Conservation (phyloP, 2,888 invertebrate genomes). For the Dryobotodes eremita region DNA sequence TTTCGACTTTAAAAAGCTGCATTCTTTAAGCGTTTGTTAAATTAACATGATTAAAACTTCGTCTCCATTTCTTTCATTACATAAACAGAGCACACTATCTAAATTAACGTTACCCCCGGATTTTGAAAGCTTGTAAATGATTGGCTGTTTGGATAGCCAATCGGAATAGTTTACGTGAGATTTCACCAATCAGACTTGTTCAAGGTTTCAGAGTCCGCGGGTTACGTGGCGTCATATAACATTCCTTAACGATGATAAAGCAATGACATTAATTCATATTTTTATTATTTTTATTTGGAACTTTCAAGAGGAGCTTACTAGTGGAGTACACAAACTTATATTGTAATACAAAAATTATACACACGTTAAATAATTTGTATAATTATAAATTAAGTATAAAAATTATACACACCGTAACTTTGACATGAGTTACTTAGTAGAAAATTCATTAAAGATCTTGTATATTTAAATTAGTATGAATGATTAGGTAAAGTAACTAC, state of each 20-base stretch:
- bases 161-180: too few species aligned
- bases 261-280: conserved; percentile 55
- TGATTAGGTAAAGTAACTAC: not conserved
- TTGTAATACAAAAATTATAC: conserved; percentile 33
- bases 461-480: conserved; percentile 20
- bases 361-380: conserved; percentile 36
- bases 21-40: conserved; percentile 27
- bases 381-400: conserved; percentile 40
- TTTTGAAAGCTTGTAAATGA: conserved; percentile 15
- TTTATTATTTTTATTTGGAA: conserved; percentile 47
- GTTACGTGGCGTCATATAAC: conserved; percentile 43
- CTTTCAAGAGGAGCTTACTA: conserved; percentile 37
- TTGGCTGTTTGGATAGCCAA: conserved; percentile 1
- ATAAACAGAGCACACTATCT: conserved; percentile 54
- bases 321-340: conserved; percentile 31
- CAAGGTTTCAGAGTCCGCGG: conserved; percentile 8
- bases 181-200: not conserved
- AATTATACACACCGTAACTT: conserved; percentile 43
- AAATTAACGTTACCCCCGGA: conserved; percentile 22
- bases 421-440: conserved; percentile 16
- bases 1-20: not conserved
- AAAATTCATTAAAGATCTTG: conserved; percentile 9
- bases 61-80: conserved; percentile 22
- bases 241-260: conserved; percentile 48
- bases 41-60: conserved; percentile 37